A percentile compares a stretch with the other conserved stretches of the same genome.
These are phyloP conservation scores for Drosophila bipectinata DNA, from an alignment of 1,140 invertebrate genomes.

Conservation along the genomic window DNA sequence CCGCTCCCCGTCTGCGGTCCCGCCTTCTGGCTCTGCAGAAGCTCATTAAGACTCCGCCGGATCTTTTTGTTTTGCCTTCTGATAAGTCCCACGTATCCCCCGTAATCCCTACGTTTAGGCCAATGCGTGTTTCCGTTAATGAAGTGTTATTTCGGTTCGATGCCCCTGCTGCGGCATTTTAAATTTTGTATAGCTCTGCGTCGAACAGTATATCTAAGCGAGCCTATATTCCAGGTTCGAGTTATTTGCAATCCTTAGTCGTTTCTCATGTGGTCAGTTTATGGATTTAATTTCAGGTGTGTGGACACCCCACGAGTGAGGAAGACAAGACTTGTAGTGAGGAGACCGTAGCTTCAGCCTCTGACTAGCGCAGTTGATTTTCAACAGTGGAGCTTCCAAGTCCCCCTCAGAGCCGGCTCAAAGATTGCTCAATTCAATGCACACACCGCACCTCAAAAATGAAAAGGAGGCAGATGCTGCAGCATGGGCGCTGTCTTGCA, in stretches of 20 bases:
- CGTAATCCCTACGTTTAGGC: conserved; percentile 1
- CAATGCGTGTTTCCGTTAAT: conserved; percentile 45
- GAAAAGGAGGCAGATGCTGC: conserved; percentile 38
- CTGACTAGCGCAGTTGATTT: conserved; percentile 30
- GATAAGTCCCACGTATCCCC: conserved; percentile 61
- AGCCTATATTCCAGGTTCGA: too few relatives aligned
- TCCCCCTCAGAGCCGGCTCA: neutral
- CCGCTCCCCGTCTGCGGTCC: neutral
- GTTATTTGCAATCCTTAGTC: too few relatives aligned
- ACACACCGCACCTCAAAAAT: conserved; percentile 65
- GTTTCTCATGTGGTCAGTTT: too few relatives aligned
- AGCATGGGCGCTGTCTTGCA: conserved; percentile 7
- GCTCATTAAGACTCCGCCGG: conserved; percentile 68
- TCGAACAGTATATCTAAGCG: too few relatives aligned
- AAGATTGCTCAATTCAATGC: conserved; percentile 73
- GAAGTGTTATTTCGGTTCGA: conserved; percentile 70
- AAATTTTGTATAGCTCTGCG: too few relatives aligned
- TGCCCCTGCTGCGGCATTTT: too few relatives aligned
- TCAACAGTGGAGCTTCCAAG: neutral
- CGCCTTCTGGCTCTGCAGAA: conserved; percentile 18
- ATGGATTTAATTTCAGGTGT: too few relatives aligned
- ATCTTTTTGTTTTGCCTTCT: conserved; percentile 54
- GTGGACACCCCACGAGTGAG: too few relatives aligned
- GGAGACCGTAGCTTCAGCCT: conserved; percentile 13
- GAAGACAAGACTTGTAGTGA: too few relatives aligned